Conservation (phyloP, 2,113 vertebrate species). For the Opisthocomus hoazin region DNA sequence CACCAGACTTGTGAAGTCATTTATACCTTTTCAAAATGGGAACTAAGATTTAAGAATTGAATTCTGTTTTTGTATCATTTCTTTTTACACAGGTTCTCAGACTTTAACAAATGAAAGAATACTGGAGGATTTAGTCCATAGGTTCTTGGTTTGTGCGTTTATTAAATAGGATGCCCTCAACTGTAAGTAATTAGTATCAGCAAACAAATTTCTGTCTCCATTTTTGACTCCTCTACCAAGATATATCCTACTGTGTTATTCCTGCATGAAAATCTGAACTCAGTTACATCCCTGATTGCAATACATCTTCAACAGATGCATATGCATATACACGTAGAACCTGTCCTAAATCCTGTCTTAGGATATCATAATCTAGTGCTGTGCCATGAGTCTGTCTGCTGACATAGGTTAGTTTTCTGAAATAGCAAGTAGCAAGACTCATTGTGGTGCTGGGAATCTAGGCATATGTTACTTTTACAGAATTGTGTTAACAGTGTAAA, state of each 20-base stretch:
- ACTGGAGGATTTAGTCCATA: not conserved
- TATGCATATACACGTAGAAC: not conserved
- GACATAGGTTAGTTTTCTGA: not conserved
- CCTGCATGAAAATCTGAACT: not conserved
- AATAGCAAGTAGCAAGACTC: not conserved
- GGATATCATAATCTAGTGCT: not conserved
- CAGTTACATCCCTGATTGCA: not conserved
- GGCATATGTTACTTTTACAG: not conserved
- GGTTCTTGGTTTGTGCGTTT: not conserved
- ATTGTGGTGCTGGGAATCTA: not conserved
- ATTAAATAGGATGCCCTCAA: not conserved
- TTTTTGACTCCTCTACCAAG: not conserved
- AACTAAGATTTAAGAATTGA: not conserved
- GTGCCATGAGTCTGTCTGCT: not conserved
- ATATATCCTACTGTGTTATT: not conserved
- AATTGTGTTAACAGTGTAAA: not conserved
- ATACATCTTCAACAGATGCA: not conserved
- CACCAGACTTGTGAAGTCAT: not conserved
- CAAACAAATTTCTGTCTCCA: not conserved
- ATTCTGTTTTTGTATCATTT: not conserved
- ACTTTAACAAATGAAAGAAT: not conserved
- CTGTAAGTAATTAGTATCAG: not conserved
- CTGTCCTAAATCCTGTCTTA: not conserved
- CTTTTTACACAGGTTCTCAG: not conserved
- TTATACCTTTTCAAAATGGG: not conserved